Conservation (phyloP, 2,888 invertebrate genomes). For the Hemistola chrysoprasaria region DNA sequence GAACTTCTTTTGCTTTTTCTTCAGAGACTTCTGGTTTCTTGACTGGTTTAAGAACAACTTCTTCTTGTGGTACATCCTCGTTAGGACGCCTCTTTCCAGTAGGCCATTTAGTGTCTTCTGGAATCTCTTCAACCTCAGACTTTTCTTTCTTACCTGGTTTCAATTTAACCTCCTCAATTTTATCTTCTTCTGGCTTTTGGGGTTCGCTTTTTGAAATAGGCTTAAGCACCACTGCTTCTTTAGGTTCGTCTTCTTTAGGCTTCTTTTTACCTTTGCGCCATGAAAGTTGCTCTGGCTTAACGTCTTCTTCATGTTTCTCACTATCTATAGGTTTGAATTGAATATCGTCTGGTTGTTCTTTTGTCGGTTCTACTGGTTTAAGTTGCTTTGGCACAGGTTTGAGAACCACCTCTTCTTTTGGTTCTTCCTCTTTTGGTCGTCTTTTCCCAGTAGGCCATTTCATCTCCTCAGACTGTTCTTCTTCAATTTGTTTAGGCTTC, state of each 20-base stretch:
- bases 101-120: slow-evolving; percentile 69
- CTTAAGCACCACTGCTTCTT: slow-evolving; percentile 22
- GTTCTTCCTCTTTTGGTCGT: slow-evolving; percentile 35
- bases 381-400: slow-evolving; percentile 45
- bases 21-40: slow-evolving; percentile 49
- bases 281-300: slow-evolving; percentile 33
- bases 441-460: slow-evolving; percentile 41
- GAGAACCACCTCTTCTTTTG: slow-evolving; percentile 46
- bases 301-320: slow-evolving; percentile 22
- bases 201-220: slow-evolving; percentile 18
- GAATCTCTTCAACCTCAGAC: slow-evolving; percentile 77
- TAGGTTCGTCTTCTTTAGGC: slow-evolving; percentile 18
- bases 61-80: slow-evolving; percentile 11
- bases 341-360: slow-evolving; percentile 20
- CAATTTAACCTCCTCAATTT: slow-evolving; percentile 67
- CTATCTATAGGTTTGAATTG: neutral
- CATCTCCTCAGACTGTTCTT: slow-evolving; percentile 30
- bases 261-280: slow-evolving; percentile 18
- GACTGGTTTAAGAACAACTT: neutral
- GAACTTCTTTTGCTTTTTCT: slow-evolving; percentile 60
- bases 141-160: slow-evolving; percentile 75
- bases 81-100: slow-evolving; percentile 4
- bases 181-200: slow-evolving; percentile 65
- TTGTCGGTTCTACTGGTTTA: slow-evolving; percentile 42
- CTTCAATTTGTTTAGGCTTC: slow-evolving; percentile 36